Evolutionary conservation across 2,888 invertebrate species (phyloP), one percentile per base, ranked within the genome.

Genomic region (Amphipoea lucens): DNA sequence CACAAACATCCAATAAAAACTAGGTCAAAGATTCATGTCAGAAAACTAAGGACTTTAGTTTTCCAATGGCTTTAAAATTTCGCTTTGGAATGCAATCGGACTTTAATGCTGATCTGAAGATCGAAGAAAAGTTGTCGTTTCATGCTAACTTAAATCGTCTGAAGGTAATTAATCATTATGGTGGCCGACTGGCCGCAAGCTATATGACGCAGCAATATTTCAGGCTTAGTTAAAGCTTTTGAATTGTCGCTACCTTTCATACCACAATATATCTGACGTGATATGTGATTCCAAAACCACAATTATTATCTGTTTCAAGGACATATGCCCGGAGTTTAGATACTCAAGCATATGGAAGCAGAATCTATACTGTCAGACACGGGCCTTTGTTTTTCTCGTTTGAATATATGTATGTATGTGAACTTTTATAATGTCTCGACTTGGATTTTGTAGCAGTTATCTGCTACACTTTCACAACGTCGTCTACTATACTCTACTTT

Each of bases 11-110:
- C 17, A 66, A 74, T 42, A 78, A 57, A 63, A 75, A 83, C 74
- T 75, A 83, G 87, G 72, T 74, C 84, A 85, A 76, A 82, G 78
- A 74, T 78, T 74, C 11, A 63, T 76, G 42, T 20, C 42, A 29
- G 29, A 76, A 74, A 76, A 71, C 29, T 74, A 63, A 76, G 69
- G 62, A 65, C 29, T 74, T 42, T 5, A 67, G 63, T 62, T 74
- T 76, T 71, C 67, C 40, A 78, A 76, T 82, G 54, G 60, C 20
- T 82, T 78, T 75, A 60, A 79, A 79, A 73, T 69, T 62, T 82
- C 7, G 48, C 51, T 75, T 70, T 73, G 57, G 69, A 71, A 82
- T 76, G 70, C 67, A 78, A 86, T 76, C 66, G 42, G 29, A 74
- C 1, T 84, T 76, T 54, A 76, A 78, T 69, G 45, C 74, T 62